Conservation (phyloP, 2,113 vertebrate genomes). For the Onychostoma macrolepis region DNA sequence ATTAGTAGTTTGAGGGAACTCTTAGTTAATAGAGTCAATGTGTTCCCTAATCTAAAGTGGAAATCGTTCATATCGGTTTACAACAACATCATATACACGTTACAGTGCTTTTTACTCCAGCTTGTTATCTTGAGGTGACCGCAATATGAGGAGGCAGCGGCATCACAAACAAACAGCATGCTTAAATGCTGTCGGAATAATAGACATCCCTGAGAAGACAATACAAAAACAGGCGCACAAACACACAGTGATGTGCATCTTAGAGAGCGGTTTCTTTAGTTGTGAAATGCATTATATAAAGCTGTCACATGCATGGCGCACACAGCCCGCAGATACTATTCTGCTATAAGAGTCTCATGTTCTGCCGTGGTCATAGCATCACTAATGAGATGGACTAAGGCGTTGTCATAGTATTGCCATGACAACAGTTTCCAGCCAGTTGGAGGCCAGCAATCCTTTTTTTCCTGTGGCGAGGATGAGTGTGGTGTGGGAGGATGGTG, state of each 20-base stretch:
- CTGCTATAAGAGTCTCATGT: conserved; percentile 38
- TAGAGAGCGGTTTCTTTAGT: neutral
- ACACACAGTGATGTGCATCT: neutral
- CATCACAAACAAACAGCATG: neutral
- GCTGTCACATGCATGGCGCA: neutral
- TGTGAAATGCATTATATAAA: neutral
- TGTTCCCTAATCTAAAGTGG: neutral
- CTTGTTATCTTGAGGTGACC: neutral
- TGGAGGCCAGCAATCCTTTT: conserved; percentile 52
- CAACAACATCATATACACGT: neutral
- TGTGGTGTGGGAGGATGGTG: conserved; percentile 37
- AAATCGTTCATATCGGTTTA: neutral
- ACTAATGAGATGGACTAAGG: conserved; percentile 57
- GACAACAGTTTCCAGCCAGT: conserved; percentile 59
- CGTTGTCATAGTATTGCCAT: conserved; percentile 67
- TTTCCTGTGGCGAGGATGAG: conserved; percentile 47
- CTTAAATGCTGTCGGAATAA: neutral
- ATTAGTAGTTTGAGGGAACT: neutral
- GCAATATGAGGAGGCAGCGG: neutral
- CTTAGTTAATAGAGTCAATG: neutral
- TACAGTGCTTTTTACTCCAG: neutral
- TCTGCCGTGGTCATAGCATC: conserved; percentile 49
- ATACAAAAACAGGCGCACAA: neutral
- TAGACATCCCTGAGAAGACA: neutral
- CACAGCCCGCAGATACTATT: neutral